These are phyloP conservation scores for Neocrepidodera transversa DNA, from an alignment of 2,888 invertebrate species.

Conservation along the genomic window DNA sequence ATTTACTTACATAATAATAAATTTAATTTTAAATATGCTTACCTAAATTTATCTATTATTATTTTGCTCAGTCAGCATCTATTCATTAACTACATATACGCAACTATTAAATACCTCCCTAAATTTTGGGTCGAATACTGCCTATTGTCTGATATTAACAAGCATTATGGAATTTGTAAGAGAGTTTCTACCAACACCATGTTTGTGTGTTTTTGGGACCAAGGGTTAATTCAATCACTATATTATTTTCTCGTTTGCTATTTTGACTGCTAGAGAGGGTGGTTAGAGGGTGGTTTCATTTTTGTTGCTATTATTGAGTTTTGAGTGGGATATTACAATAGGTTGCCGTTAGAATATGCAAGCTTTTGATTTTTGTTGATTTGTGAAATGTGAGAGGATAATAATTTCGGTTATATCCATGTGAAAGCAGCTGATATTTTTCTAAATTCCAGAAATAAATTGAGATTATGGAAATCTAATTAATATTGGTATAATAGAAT, in stretches of 20 bases:
- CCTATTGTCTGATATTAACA: slow-evolving; percentile 30
- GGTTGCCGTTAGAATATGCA: slow-evolving; percentile 37
- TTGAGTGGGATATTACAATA: slow-evolving; percentile 31
- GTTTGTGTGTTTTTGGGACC: slow-evolving; percentile 35
- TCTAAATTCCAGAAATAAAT: no score
- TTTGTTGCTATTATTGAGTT: slow-evolving; percentile 19
- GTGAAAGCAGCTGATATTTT: no score
- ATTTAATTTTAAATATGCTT: no score
- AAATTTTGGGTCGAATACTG: slow-evolving; percentile 14
- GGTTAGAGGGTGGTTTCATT: slow-evolving; percentile 29
- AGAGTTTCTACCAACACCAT: slow-evolving; percentile 32
- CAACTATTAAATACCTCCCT: slow-evolving; percentile 22
- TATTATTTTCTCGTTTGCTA: slow-evolving; percentile 55
- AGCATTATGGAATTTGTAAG: slow-evolving; percentile 36
- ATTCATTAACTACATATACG: slow-evolving; percentile 15
- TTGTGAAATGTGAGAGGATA: background rate
- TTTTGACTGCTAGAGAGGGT: slow-evolving; percentile 53
- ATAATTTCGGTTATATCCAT: background rate
- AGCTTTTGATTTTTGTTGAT: slow-evolving; percentile 23
- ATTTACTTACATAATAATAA: no score
- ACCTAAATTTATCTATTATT: no score
- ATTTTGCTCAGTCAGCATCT: slow-evolving; percentile 10
- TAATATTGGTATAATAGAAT: no score
- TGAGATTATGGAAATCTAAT: no score
- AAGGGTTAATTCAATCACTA: slow-evolving; percentile 52